Conservation (phyloP, 2,113 vertebrate species). For the Gadus chalcogrammus region DNA sequence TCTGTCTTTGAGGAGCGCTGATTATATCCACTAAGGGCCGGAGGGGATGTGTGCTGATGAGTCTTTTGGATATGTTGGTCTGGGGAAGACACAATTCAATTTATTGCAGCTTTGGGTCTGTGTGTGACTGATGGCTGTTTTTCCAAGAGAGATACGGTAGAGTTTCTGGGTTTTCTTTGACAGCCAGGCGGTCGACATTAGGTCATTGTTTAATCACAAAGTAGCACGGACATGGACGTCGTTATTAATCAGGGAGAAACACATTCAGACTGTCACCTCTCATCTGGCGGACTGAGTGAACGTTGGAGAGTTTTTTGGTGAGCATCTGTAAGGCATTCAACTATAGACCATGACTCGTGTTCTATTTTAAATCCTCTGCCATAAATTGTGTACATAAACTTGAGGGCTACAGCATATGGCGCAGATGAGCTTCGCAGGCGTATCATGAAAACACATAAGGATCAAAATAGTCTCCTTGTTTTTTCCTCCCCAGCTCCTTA, state of each 20-base stretch:
- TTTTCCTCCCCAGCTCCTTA: conserved; percentile 1
- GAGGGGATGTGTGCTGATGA: conserved; percentile 45
- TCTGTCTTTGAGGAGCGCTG: conserved; percentile 35
- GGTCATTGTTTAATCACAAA: no score
- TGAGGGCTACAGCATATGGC: neutral
- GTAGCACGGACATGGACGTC: no score
- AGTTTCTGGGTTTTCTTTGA: no score
- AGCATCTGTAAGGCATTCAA: conserved; percentile 30
- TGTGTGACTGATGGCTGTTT: conserved; percentile 5
- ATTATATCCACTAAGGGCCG: conserved; percentile 20
- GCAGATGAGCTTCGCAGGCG: conserved; percentile 32
- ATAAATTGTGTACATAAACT: conserved; percentile 12
- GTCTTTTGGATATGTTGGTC: neutral
- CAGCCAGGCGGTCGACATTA: no score
- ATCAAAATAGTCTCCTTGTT: conserved; percentile 15
- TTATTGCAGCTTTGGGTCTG: neutral
- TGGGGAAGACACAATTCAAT: conserved; percentile 29
- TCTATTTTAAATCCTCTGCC: neutral
- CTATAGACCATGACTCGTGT: conserved; percentile 4
- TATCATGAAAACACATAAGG: conserved; percentile 14
- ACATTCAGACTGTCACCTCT: no score
- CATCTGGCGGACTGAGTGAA: no score
- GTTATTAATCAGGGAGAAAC: no score
- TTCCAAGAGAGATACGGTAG: no score
- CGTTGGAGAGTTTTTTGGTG: neutral